These are phyloP conservation scores for Hippopotamus amphibius DNA, from an alignment of 2,113 vertebrate genomes.

Conservation along the genomic window DNA sequence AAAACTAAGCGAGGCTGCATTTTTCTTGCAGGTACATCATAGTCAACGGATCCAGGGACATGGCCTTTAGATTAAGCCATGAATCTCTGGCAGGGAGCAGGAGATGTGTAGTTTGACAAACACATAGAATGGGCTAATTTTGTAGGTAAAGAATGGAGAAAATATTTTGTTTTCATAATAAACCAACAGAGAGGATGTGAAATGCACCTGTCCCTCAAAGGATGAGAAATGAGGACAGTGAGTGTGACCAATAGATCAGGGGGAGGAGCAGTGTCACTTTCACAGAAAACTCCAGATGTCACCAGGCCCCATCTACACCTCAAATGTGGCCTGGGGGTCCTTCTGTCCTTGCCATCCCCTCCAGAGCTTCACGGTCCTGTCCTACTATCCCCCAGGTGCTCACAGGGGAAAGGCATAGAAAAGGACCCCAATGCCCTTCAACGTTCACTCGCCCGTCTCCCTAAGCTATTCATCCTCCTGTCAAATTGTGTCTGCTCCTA, in stretches of 20 bases:
- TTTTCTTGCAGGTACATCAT: background rate
- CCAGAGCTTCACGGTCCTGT: background rate
- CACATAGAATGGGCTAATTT: background rate
- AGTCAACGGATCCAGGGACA: background rate
- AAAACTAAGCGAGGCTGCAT: background rate
- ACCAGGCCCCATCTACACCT: background rate
- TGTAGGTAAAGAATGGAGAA: background rate
- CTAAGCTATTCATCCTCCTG: background rate
- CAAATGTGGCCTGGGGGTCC: background rate
- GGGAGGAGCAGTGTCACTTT: background rate
- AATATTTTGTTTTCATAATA: background rate
- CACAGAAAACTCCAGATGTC: background rate
- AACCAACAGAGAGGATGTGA: background rate
- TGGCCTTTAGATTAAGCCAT: background rate
- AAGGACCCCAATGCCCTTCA: background rate
- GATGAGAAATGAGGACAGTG: background rate
- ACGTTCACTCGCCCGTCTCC: rapidly evolving
- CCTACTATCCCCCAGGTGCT: rapidly evolving
- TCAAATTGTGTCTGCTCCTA: background rate
- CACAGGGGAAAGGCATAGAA: background rate
- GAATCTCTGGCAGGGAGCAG: background rate
- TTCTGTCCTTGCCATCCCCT: background rate
- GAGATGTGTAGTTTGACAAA: background rate
- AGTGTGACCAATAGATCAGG: background rate
- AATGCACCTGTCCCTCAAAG: background rate